Percentiles rank a stretch among this genome's conserved stretches.
phyloP scores from a whole-genome alignment of 2,797 vertebrate species.

The Hoplostethus atlanticus region DNA sequence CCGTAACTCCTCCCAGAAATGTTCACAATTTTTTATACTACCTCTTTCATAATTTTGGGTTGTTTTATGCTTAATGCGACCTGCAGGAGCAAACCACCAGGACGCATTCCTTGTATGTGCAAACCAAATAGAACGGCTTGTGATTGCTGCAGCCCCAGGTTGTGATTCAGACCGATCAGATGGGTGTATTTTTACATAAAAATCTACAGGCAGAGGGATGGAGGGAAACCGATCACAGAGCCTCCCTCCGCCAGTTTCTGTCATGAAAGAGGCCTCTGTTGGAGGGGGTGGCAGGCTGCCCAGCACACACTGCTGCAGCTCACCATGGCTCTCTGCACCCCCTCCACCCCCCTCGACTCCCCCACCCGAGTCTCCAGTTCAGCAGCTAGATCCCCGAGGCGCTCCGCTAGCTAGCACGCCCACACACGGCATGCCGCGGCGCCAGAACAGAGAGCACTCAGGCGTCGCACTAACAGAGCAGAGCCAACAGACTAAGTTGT shows the following conservation, averaged over 20 bases:
- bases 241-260: constrained; percentile 46
- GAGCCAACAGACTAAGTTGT: constrained; percentile 68
- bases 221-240: constrained; percentile 64
- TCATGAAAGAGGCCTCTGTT: constrained; percentile 68
- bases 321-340: constrained; percentile 43
- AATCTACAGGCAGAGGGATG: constrained; percentile 60
- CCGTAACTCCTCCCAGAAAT: no score
- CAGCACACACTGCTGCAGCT: constrained; percentile 57
- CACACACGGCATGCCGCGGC: constrained; percentile 66
- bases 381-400: constrained; percentile 70
- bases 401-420: constrained; percentile 73
- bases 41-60: no score
- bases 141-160: no score
- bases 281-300: constrained; percentile 56
- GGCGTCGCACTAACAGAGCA: constrained; percentile 62
- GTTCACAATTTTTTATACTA: no score
- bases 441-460: constrained; percentile 74
- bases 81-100: no score
- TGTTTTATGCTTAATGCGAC: no score
- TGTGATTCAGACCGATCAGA: constrained; percentile 33
- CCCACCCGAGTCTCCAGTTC: constrained; percentile 66
- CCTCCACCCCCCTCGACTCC: constrained; percentile 19
- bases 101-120: no score
- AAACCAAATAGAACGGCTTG: no score
- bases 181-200: constrained; percentile 36